phyloP scores from a whole-genome alignment of 1,140 invertebrate species.

The Sycobia sp. region DNA sequence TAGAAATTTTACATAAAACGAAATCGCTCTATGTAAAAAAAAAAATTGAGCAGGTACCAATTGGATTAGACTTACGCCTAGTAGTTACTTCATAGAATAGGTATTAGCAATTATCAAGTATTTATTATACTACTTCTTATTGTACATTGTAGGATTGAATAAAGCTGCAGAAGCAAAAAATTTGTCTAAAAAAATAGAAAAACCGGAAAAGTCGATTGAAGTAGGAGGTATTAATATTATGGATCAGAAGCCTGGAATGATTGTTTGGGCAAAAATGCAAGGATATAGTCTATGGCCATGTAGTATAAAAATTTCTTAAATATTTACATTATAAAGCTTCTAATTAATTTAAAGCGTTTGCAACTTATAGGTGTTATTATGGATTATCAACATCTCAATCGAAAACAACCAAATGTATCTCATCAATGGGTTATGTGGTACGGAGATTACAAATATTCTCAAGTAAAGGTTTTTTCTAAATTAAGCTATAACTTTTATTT shows the following conservation, averaged over 20 bases:
- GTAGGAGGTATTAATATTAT: slow-evolving; percentile 42
- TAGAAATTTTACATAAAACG: no score
- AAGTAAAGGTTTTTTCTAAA: slow-evolving; percentile 37
- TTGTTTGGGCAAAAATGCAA: slow-evolving; percentile 52
- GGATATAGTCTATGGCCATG: slow-evolving; percentile 56
- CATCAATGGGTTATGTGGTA: slow-evolving; percentile 60
- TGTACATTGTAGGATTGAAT: slow-evolving; percentile 6
- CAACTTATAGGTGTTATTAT: slow-evolving; percentile 50
- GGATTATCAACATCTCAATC: slow-evolving; percentile 50
- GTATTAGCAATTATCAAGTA: no score
- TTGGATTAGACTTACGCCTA: no score
- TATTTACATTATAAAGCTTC: slow-evolving; percentile 8
- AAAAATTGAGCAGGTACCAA: no score
- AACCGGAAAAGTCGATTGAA: slow-evolving; percentile 26
- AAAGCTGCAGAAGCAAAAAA: slow-evolving; percentile 30
- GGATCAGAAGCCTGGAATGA: slow-evolving; percentile 49
- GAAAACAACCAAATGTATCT: slow-evolving; percentile 51
- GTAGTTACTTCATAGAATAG: no score
- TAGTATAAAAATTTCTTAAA: slow-evolving; percentile 32
- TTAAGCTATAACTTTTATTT: not conserved
- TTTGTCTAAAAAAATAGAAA: slow-evolving; percentile 31
- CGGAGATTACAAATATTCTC: slow-evolving; percentile 51
- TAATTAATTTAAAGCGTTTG: not conserved
- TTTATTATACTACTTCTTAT: no score
- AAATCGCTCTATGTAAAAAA: no score